Conservation (phyloP, 1,140 invertebrate genomes). For the Drosophila ercepeae region DNA sequence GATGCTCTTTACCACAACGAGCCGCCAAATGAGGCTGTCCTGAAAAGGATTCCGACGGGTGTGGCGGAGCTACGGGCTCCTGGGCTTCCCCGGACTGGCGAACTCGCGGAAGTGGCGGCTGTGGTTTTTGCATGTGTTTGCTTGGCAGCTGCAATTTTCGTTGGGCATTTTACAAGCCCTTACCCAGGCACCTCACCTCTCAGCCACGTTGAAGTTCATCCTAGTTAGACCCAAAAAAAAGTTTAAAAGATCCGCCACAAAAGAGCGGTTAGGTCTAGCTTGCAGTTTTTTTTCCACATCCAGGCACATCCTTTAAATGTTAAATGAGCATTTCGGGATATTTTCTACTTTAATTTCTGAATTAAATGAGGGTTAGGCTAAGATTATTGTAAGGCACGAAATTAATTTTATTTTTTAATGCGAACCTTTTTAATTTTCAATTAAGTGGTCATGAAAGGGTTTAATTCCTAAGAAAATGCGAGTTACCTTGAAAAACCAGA, state of each 20-base stretch:
- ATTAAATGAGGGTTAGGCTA: conserved; percentile 6
- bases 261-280: conserved; percentile 16
- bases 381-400: conserved; percentile 42
- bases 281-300: conserved; percentile 16
- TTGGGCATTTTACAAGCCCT: conserved; percentile 26
- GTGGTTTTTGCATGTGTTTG: conserved; percentile 74
- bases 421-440: conserved; percentile 80
- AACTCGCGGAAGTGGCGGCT: conserved; percentile 72
- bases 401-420: conserved; percentile 80
- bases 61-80: conserved; percentile 9
- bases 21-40: conserved; percentile 55
- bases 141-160: conserved; percentile 55
- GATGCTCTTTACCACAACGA: conserved; percentile 31
- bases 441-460: conserved; percentile 47
- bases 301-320: conserved; percentile 13
- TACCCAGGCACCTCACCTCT: not conserved
- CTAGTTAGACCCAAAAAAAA: conserved; percentile 18
- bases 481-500: not conserved
- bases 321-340: conserved; percentile 3
- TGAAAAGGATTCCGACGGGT: not conserved
- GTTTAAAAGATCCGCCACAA: conserved; percentile 30
- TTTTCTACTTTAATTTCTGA: not conserved
- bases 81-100: conserved; percentile 35
- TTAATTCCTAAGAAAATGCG: conserved; percentile 18
- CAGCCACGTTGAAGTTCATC: conserved; percentile 29